Base-by-base conservation (phyloP, 2,113 vertebrate genomes). In the Tyto alba region DNA sequence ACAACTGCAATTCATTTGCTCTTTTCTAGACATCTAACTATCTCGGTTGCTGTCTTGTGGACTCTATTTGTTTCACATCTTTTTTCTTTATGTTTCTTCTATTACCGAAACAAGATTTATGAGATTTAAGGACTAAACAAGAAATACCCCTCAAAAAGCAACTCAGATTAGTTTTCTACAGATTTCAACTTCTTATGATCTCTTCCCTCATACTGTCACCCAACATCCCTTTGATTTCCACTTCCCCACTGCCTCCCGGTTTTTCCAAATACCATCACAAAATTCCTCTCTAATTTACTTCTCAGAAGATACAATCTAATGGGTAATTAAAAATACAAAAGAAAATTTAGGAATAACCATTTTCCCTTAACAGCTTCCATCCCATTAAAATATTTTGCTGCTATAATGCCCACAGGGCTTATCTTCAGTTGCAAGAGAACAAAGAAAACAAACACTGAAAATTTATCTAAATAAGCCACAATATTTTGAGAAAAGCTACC, bases 381-480 rank as follows among this genome's bases (percentile, higher is more conserved):
- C 25, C 62, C n/a, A 88, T 87, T 93, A 87, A 80, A 90, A 91
- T 87, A 92, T 62, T 96, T 89, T 79, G 56, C 80, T 69, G 80
- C 60, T 83, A 32, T 48, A 93, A 93, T 92, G 83, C 88, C 94
- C 89, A 22, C 2, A 1, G 73, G 88, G 89, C 62, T 92, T 96
- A 92, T 90, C 83, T 60, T 59, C 69, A 56, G 41, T 53, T 94
- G 77, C 95, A 90, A 72, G 86, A 95, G 71, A 95, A 91, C 69
- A 92, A 94, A 84, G 89, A 72, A 96, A 96, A 96, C 38, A 96
- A 92, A 90, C 77, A 90, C 63, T 85, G 73, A 68, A 93, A 84
- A 92, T 69, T 64, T 78, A 93, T 78, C 80, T 95, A 5, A 27
- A 92, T 84, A 90, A 87, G 80, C 89, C 80, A 91, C 83, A 93